Conservation (phyloP, 2,113 vertebrate genomes). For the Rhabdomys dilectus region DNA sequence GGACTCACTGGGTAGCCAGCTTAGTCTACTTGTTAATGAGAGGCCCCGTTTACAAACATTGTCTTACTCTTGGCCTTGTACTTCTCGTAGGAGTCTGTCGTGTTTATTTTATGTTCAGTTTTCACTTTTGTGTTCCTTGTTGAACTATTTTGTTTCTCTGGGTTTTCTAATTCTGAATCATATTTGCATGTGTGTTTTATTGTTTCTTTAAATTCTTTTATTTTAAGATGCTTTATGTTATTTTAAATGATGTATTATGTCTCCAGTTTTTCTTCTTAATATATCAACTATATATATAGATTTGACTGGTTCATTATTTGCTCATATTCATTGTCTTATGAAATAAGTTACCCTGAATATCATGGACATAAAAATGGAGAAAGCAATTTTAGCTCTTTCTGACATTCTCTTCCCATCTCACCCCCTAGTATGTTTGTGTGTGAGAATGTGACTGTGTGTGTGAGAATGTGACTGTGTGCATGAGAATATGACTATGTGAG, state of each 20-base stretch:
- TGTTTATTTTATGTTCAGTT: slow-evolving; percentile 25
- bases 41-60: background rate
- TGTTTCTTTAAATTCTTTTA: background rate
- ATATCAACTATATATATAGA: background rate
- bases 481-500: background rate
- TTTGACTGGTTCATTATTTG: slow-evolving; percentile 15
- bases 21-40: background rate
- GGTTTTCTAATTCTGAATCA: slow-evolving; percentile 50
- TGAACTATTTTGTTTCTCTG: slow-evolving; percentile 25
- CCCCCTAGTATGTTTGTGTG: background rate
- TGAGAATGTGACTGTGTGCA: background rate
- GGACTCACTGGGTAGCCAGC: background rate
- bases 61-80: background rate
- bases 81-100: slow-evolving; percentile 5
- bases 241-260: background rate
- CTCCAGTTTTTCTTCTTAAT: background rate
- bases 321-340: background rate
- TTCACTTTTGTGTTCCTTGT: slow-evolving; percentile 23
- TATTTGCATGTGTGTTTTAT: background rate
- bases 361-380: background rate
- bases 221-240: slow-evolving; percentile 20
- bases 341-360: slow-evolving; percentile 7
- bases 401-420: no score
- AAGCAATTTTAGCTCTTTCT: background rate
- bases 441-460: no score